These are phyloP conservation scores for Dasysyrphus tricinctus DNA, from an alignment of 2,888 invertebrate genomes.

Conservation along the genomic window DNA sequence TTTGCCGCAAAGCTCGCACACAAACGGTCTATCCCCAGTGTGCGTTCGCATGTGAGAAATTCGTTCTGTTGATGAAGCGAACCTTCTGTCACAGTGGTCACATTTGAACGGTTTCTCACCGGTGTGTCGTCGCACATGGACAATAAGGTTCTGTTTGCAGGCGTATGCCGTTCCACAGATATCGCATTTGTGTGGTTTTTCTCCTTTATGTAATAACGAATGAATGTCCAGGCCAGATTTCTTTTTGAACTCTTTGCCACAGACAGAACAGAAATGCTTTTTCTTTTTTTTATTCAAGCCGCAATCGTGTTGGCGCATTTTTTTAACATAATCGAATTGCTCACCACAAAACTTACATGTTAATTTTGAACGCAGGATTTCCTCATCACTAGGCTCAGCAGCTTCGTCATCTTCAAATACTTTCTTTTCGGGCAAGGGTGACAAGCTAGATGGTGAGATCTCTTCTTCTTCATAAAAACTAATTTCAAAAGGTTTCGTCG, in stretches of 20 bases:
- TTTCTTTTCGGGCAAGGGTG: background rate
- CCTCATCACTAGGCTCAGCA: conserved; percentile 45
- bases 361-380: conserved; percentile 48
- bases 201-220: conserved; percentile 63
- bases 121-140: conserved; percentile 71
- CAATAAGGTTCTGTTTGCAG: conserved; percentile 69
- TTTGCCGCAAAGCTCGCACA: conserved; percentile 74
- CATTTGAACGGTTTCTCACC: conserved; percentile 74
- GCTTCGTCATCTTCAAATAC: background rate
- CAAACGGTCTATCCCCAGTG: conserved; percentile 67
- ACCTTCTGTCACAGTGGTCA: conserved; percentile 60
- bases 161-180: conserved; percentile 66
- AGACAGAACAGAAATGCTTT: conserved; percentile 55
- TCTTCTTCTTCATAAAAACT: background rate
- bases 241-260: conserved; percentile 70
- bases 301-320: conserved; percentile 56
- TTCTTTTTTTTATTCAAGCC: conserved; percentile 38
- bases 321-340: conserved; percentile 56
- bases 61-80: conserved; percentile 69
- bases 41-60: conserved; percentile 68
- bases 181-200: conserved; percentile 71
- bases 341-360: conserved; percentile 66
- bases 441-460: background rate
- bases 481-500: background rate
- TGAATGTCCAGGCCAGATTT: conserved; percentile 70